A percentile compares a stretch with the other conserved stretches of the same genome.
Conservation (phyloP, 2,113 vertebrate species). For the Semnornis frantzii region DNA sequence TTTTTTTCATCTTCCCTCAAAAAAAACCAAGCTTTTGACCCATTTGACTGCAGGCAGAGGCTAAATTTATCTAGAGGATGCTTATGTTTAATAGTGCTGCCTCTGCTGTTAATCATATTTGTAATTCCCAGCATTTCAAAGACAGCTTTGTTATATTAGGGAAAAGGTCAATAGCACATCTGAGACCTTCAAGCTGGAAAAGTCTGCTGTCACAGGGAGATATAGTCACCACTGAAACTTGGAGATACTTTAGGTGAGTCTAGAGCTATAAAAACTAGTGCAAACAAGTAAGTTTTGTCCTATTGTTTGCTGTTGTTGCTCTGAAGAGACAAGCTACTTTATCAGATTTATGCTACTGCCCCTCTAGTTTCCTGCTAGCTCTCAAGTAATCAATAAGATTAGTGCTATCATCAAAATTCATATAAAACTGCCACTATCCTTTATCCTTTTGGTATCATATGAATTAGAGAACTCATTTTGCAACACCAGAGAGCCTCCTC, state of each 20-base stretch:
- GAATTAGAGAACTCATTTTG: not conserved
- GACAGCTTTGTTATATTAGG: not conserved
- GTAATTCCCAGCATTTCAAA: not conserved
- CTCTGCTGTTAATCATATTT: not conserved
- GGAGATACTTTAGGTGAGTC: not conserved
- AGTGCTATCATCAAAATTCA: not conserved
- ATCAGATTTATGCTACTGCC: not conserved
- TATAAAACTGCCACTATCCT: not conserved
- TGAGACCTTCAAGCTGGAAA: not conserved
- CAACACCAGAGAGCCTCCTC: not conserved
- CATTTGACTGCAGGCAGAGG: not conserved
- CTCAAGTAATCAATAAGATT: not conserved
- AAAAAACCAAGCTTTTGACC: not conserved
- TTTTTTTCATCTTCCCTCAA: not conserved
- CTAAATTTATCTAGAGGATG: not conserved
- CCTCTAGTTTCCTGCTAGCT: not conserved
- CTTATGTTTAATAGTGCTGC: not conserved
- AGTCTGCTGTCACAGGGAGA: not conserved
- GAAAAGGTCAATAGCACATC: not conserved
- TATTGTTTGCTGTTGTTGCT: not conserved
- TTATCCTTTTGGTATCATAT: not conserved
- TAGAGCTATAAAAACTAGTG: not conserved
- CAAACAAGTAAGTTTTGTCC: not conserved
- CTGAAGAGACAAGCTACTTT: not conserved
- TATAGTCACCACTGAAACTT: not conserved